phyloP scores from a whole-genome alignment of 1,140 invertebrate genomes.

The Vanessa tameamea region DNA sequence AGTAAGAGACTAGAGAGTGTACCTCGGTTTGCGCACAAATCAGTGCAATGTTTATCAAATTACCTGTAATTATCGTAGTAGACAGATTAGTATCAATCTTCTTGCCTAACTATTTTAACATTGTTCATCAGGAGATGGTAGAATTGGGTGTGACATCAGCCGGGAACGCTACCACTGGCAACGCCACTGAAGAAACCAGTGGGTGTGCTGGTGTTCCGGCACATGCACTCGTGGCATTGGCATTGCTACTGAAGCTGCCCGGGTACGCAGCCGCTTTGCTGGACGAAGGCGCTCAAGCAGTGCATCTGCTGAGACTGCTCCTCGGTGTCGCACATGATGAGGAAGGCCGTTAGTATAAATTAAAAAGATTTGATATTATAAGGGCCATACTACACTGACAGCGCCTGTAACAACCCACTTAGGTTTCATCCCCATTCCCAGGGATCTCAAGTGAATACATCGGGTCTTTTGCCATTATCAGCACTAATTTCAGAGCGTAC shows the following conservation, averaged over 20 bases:
- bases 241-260: slow-evolving; percentile 91
- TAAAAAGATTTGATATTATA: too few relatives aligned
- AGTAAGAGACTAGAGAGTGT: too few relatives aligned
- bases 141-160: slow-evolving; percentile 54
- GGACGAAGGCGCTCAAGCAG: slow-evolving; percentile 90
- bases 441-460: too few relatives aligned
- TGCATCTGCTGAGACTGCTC: slow-evolving; percentile 91
- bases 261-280: slow-evolving; percentile 94
- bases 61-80: too few relatives aligned
- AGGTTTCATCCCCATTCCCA: too few relatives aligned
- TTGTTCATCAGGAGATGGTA: slow-evolving; percentile 63
- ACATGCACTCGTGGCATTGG: slow-evolving; percentile 94
- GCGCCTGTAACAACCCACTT: too few relatives aligned
- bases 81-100: too few relatives aligned
- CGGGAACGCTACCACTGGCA: slow-evolving; percentile 79
- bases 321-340: slow-evolving; percentile 95
- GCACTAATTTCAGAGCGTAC: too few relatives aligned
- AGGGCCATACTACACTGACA: too few relatives aligned
- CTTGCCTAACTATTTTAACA: not conserved
- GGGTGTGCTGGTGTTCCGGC: slow-evolving; percentile 85
- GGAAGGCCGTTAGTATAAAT: slow-evolving; percentile 87
- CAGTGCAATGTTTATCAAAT: too few relatives aligned
- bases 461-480: too few relatives aligned
- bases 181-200: slow-evolving; percentile 83
- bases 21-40: too few relatives aligned